phyloP scores from a whole-genome alignment of 2,888 invertebrate species.

The Pammene fasciana region DNA sequence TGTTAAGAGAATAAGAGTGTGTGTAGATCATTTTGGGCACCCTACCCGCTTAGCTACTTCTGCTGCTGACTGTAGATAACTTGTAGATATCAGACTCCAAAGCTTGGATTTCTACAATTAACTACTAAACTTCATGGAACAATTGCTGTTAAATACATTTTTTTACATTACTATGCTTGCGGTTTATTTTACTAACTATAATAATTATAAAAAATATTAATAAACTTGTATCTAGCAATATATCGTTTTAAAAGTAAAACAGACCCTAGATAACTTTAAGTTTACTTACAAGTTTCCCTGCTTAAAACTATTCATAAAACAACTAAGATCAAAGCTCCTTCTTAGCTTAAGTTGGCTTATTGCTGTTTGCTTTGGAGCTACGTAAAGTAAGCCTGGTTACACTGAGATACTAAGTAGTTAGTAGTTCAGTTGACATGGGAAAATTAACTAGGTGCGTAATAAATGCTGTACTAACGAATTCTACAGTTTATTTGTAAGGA shows the following conservation, averaged over 20 bases:
- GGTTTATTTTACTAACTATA: no score
- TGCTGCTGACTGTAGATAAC: no score
- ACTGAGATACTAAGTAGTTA: slow-evolving; percentile 25
- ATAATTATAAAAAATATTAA: no score
- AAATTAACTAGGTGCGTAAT: not conserved
- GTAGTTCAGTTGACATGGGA: slow-evolving; percentile 8
- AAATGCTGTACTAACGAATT: not conserved
- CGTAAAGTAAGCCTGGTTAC: slow-evolving; percentile 31
- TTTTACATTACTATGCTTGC: no score
- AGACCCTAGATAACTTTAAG: not conserved
- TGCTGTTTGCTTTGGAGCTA: slow-evolving; percentile 32
- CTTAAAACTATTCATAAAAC: slow-evolving; percentile 37
- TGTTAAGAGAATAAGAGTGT: no score
- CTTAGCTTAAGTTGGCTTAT: slow-evolving; percentile 32
- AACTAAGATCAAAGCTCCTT: slow-evolving; percentile 25
- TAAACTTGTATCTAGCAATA: no score
- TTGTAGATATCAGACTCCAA: no score
- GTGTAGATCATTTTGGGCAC: no score
- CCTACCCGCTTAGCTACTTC: no score
- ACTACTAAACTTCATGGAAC: no score
- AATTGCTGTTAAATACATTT: no score
- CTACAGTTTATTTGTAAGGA: not conserved
- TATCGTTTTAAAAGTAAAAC: not conserved
- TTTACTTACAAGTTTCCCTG: not conserved
- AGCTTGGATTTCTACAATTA: no score